Percentiles rank a stretch among this genome's conserved stretches.
These are phyloP conservation scores for Phytoseiulus persimilis DNA, from an alignment of 2,888 invertebrate genomes.

Conservation along the genomic window DNA sequence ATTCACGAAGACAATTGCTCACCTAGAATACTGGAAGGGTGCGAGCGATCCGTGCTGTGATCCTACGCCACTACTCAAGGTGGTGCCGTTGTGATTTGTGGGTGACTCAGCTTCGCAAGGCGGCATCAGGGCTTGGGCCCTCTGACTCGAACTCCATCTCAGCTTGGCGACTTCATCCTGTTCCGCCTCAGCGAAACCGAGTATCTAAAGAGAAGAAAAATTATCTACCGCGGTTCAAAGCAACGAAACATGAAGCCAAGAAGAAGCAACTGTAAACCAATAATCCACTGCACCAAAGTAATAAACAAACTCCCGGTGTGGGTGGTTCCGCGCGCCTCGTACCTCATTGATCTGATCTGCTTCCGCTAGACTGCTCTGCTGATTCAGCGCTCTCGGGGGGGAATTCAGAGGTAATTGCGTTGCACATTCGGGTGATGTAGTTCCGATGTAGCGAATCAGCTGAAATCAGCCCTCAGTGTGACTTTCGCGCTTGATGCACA, in stretches of 20 bases:
- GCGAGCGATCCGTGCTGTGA: conserved; percentile 9
- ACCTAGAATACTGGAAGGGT: conserved; percentile 39
- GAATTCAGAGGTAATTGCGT: conserved; percentile 66
- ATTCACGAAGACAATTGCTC: too few species aligned
- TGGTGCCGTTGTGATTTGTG: conserved; percentile 8
- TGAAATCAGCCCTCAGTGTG: background rate
- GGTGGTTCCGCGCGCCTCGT: background rate
- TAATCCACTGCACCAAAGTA: background rate
- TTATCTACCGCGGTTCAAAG: too few species aligned
- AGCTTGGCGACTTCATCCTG: conserved; percentile 15
- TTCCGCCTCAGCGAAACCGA: conserved; percentile 30
- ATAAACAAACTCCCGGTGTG: too few species aligned
- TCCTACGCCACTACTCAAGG: background rate
- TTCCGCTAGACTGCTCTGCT: conserved; percentile 67
- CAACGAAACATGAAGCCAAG: too few species aligned
- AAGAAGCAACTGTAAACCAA: background rate
- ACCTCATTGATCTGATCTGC: conserved; percentile 69
- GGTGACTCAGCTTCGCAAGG: conserved; percentile 13
- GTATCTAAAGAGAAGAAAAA: background rate
- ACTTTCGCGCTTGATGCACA: too few species aligned
- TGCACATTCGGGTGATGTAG: conserved; percentile 79
- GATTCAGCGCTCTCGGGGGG: conserved; percentile 61
- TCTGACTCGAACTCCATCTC: conserved; percentile 20
- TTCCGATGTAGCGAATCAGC: conserved; percentile 60
- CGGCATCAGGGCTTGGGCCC: conserved; percentile 23